Conservation (phyloP, 2,113 vertebrate genomes). For the Eidolon helvum region DNA sequence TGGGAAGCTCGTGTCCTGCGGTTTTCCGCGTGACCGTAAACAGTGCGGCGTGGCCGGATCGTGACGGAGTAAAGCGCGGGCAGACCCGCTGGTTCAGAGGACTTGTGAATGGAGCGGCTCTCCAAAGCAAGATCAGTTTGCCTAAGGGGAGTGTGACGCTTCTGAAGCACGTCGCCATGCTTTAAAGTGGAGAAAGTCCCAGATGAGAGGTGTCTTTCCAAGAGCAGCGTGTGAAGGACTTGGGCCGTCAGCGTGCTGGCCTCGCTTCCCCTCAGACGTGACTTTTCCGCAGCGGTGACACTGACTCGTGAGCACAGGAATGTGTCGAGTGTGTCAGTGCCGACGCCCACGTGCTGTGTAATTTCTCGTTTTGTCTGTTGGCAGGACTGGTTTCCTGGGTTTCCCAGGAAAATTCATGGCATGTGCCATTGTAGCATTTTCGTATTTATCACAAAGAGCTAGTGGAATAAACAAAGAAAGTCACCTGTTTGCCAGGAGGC, state of each 20-base stretch:
- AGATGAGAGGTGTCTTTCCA: background rate
- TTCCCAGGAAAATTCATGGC: background rate
- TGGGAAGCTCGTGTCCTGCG: background rate
- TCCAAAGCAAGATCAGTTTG: background rate
- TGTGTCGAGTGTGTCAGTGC: background rate
- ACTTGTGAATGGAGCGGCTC: too few relatives aligned
- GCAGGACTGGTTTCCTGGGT: background rate
- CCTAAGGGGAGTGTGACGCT: background rate
- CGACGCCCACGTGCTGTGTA: background rate
- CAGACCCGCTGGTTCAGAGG: background rate
- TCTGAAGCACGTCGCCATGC: background rate
- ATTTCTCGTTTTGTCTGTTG: background rate
- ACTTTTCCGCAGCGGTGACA: fast-evolving
- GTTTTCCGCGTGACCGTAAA: background rate
- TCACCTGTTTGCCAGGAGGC: background rate
- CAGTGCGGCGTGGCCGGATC: background rate
- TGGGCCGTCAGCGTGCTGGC: background rate
- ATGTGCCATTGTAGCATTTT: background rate
- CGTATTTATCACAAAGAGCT: background rate
- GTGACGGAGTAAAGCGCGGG: background rate
- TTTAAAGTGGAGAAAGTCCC: background rate
- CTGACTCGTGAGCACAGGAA: background rate
- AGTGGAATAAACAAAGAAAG: background rate
- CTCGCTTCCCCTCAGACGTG: background rate
- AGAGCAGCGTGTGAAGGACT: background rate